A percentile compares a stretch with the other conserved stretches of the same genome.
phyloP scores from a whole-genome alignment of 2,113 vertebrate species.

The Amazona guildingii region DNA sequence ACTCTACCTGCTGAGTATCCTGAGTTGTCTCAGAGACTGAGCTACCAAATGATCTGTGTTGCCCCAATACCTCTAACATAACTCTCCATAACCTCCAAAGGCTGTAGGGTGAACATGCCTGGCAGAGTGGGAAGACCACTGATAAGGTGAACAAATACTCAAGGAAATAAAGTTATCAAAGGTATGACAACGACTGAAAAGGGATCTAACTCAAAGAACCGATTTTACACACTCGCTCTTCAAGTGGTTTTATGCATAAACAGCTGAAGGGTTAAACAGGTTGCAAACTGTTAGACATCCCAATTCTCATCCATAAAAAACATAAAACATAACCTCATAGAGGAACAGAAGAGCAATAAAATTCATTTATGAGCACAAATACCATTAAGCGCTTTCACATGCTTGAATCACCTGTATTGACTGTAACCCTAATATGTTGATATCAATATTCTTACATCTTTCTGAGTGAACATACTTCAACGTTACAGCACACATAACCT shows the following conservation, averaged over 20 bases:
- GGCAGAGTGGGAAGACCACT: not conserved
- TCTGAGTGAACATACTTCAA: not conserved
- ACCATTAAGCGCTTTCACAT: not conserved
- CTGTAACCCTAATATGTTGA: not conserved
- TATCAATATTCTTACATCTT: not conserved
- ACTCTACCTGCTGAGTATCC: not conserved
- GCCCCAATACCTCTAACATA: fast-evolving
- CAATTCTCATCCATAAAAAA: not conserved
- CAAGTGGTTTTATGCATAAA: not conserved
- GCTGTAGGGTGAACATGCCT: not conserved
- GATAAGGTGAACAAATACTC: not conserved
- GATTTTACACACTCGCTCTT: not conserved
- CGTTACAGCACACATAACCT: not conserved
- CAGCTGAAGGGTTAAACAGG: not conserved
- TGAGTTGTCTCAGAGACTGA: not conserved
- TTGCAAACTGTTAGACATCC: not conserved
- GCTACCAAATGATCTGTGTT: not conserved
- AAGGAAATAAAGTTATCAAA: not conserved
- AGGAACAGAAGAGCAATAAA: not conserved
- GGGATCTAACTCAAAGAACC: not conserved
- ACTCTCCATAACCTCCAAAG: not conserved
- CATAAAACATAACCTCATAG: not conserved
- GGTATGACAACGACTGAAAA: not conserved
- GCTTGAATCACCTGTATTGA: not conserved
- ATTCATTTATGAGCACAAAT: not conserved